Base-by-base conservation (phyloP, 2,797 vertebrate species). In the Caiman crocodilus region DNA sequence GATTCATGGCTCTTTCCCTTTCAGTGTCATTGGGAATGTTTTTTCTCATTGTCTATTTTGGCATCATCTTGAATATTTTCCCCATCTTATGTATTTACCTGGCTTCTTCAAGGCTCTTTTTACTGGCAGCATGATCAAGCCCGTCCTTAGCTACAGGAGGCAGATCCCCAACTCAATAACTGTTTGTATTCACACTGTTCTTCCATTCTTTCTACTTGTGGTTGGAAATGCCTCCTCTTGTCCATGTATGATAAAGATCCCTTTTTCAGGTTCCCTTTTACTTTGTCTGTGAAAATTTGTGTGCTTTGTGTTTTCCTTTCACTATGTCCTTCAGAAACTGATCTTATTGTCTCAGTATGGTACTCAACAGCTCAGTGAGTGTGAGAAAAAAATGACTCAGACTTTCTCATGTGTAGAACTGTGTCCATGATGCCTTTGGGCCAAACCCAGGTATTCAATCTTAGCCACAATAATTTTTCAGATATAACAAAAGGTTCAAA, bases 371-470 rank as follows among this genome's bases (percentile, higher is more conserved):
- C 17, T 50, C 55, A 57, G 28, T 13, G 17, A 28, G 57, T 21
- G 21, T 58, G 75, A 58, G 20, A n/a, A 32, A 77, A 30, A 77
- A 56, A 13, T 58, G 10, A 67, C 69, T 32, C 55, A 20, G 7
- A 85, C 35, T n/a, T 67, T 75, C 35, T 60, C 25, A 14, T 16
- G 32, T 8, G 7, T 28, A n/a, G 14, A 56, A 3, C 25, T 11
- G 1, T 4, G 1, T n/a, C 69, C 28, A 0, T 4, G 35, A n/a
- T 63, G 59, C 18, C 69, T 35, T 14, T 56, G 61, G n/a, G 12
- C 56, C 32, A 56, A 79, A 63, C 4, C 18, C 4, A 3, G 55
- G 26, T 3, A 6, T 65, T 12, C 65, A 35, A 18, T 8, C 74
- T 85, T 13, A 67, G 26, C 58, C 73, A 18, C 7, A 20, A 23